These are phyloP conservation scores for Ispidina picta DNA, from an alignment of 2,797 vertebrate species.

Conservation along the genomic window DNA sequence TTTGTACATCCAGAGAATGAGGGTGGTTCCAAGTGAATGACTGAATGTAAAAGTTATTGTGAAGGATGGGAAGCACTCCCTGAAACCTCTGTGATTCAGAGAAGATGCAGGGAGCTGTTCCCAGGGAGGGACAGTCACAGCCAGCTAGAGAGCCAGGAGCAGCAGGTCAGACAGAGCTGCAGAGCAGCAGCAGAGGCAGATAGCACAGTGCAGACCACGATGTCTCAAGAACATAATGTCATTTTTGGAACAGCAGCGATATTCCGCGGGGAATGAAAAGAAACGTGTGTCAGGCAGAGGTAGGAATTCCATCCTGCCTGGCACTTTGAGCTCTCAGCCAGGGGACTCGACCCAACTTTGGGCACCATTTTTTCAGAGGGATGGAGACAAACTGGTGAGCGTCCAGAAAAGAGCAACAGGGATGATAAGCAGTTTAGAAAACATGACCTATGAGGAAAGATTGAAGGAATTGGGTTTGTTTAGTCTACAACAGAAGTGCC, in stretches of 20 bases:
- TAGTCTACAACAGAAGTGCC: conserved; percentile 69
- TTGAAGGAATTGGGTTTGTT: conserved; percentile 73
- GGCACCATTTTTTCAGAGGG: conserved; percentile 23
- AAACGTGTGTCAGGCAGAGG: not conserved
- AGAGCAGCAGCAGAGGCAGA: not conserved
- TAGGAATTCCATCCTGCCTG: not conserved
- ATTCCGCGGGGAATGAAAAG: not conserved
- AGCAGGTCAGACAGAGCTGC: not conserved
- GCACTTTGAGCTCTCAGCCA: not conserved
- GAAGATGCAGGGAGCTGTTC: not conserved
- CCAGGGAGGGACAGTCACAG: not conserved
- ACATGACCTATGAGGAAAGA: conserved; percentile 75
- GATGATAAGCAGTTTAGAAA: conserved; percentile 73
- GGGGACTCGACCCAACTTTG: not conserved
- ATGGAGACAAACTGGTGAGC: conserved; percentile 45
- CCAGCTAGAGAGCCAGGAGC: not conserved
- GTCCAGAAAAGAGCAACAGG: conserved; percentile 59
- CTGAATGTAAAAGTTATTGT: not conserved
- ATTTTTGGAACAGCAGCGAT: not conserved
- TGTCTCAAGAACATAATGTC: not conserved
- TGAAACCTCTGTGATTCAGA: not conserved
- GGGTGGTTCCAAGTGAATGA: not conserved
- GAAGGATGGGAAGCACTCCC: not conserved
- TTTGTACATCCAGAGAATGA: not conserved
- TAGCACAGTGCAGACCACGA: not conserved